These are phyloP conservation scores for Drosophila heteroneura DNA, from an alignment of 2,888 invertebrate genomes.

Conservation along the genomic window DNA sequence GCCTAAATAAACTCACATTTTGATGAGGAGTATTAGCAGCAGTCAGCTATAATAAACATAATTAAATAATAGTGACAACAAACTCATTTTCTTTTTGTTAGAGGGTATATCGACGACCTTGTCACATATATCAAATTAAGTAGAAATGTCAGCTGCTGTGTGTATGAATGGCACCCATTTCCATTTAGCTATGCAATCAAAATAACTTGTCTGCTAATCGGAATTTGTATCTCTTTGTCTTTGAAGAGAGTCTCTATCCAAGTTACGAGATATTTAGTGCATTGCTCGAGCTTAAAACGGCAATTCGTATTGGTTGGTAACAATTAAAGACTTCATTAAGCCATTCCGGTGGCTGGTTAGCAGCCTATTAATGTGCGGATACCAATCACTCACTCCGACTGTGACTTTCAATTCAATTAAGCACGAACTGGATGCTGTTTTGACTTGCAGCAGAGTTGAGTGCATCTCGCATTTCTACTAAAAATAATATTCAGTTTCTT, in stretches of 20 bases:
- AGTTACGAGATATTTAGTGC: slow-evolving; percentile 22
- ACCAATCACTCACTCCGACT: slow-evolving; percentile 4
- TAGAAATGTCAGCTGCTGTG: slow-evolving; percentile 11
- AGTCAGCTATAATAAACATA: not conserved
- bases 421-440: slow-evolving; percentile 7
- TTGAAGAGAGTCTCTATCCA: not conserved
- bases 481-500: not conserved
- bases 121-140: slow-evolving; percentile 2
- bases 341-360: slow-evolving; percentile 16
- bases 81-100: not conserved
- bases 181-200: slow-evolving; percentile 36
- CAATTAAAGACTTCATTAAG: slow-evolving; percentile 72
- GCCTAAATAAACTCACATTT: not conserved
- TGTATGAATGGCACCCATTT: slow-evolving; percentile 18
- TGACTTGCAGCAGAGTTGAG: not conserved
- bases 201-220: slow-evolving; percentile 39
- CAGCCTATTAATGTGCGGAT: slow-evolving; percentile 68
- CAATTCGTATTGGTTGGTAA: slow-evolving; percentile 29
- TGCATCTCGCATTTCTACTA: not conserved
- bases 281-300: slow-evolving; percentile 52
- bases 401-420: slow-evolving; percentile 67
- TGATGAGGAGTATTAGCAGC: not conserved
- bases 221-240: slow-evolving; percentile 7
- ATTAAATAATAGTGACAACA: not conserved
- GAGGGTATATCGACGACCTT: not conserved